Conservation (phyloP, 2,113 vertebrate species). For the Oncorhynchus nerka region DNA sequence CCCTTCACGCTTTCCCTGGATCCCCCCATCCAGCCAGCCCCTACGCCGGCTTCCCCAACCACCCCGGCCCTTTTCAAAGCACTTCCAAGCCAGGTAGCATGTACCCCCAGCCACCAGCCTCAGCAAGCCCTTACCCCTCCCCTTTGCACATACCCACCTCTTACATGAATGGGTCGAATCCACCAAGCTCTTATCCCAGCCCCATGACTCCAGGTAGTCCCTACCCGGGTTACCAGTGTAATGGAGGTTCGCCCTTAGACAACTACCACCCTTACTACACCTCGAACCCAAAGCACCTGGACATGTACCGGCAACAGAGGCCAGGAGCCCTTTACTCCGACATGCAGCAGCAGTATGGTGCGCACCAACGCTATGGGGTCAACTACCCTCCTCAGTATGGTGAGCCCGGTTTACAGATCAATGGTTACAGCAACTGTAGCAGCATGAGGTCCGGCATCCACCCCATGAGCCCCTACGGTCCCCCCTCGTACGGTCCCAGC, state of each 20-base stretch:
- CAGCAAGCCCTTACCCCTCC: constrained; percentile 76
- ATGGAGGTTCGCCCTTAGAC: constrained; percentile 82
- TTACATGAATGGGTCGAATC: constrained; percentile 84
- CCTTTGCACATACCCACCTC: constrained; percentile 77
- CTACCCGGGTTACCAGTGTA: constrained; percentile 85
- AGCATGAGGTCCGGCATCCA: constrained; percentile 73
- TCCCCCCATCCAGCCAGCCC: constrained; percentile 69
- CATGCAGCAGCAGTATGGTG: constrained; percentile 78
- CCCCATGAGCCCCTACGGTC: constrained; percentile 70
- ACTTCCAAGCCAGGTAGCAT: constrained; percentile 75
- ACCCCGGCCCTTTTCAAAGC: constrained; percentile 75
- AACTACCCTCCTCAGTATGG: constrained; percentile 85
- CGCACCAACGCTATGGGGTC: constrained; percentile 77
- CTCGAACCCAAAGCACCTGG: constrained; percentile 82
- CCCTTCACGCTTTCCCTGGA: constrained; percentile 70
- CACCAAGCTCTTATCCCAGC: constrained; percentile 75
- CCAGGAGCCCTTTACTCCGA: constrained; percentile 81
- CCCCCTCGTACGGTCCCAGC: constrained; percentile 69
- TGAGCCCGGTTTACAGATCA: constrained; percentile 81
- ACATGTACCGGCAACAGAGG: constrained; percentile 82
- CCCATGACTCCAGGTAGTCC: constrained; percentile 73
- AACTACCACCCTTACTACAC: constrained; percentile 81
- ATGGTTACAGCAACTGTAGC: constrained; percentile 79
- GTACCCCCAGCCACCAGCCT: constrained; percentile 74
- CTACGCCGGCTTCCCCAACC: constrained; percentile 78